Conservation (phyloP, 2,888 invertebrate genomes). For the Acanthosepion lycidas region DNA sequence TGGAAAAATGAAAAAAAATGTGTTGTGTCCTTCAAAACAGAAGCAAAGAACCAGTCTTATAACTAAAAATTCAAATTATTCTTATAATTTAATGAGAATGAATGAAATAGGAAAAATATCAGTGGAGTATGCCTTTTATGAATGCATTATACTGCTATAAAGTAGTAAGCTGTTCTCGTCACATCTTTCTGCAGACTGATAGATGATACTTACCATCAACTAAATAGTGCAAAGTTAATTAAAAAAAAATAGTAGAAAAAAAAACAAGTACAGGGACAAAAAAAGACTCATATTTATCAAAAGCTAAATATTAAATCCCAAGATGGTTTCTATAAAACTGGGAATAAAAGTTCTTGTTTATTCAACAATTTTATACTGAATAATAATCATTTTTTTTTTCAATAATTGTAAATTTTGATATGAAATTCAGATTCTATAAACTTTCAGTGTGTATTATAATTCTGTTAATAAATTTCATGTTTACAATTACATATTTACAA, state of each 20-base stretch:
- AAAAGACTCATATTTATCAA: background rate
- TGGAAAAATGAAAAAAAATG: background rate
- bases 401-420: background rate
- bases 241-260: background rate
- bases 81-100: background rate
- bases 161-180: background rate
- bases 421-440: background rate
- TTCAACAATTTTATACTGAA: background rate
- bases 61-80: background rate
- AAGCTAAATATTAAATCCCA: background rate
- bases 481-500: background rate
- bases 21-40: background rate
- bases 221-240: background rate
- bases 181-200: background rate
- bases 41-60: background rate
- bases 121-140: background rate
- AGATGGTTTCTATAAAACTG: conserved; percentile 33
- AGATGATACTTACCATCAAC: conserved; percentile 11
- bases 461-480: background rate
- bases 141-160: background rate
- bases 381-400: background rate
- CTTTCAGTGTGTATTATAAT: background rate
- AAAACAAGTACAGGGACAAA: conserved; percentile 1
- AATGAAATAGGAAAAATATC: background rate
- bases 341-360: background rate